Evolutionary conservation across 2,888 invertebrate genomes (phyloP).

Genomic region (Protodeltote pygarga): DNA sequence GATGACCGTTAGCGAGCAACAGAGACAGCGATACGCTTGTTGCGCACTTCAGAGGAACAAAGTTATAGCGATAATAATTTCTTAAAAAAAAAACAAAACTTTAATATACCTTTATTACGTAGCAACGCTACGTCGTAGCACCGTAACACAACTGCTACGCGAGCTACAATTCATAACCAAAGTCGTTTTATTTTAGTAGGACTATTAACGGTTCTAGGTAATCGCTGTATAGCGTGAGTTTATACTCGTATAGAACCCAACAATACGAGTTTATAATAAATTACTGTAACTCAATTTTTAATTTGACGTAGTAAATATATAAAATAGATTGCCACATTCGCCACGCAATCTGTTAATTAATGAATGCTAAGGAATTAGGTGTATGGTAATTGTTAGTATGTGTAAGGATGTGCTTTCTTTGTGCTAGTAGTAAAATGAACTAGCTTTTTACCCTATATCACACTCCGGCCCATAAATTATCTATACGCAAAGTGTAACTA

Average conservation of each 20-base stretch:
- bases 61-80: too few relatives aligned
- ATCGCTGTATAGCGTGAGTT: constrained; percentile 56
- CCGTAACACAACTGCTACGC: constrained; percentile 42
- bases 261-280: constrained; percentile 43
- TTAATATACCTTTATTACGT: constrained; percentile 28
- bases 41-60: background rate
- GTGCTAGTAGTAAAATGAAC: background rate
- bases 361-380: constrained; percentile 1
- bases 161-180: constrained; percentile 31
- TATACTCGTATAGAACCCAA: constrained; percentile 43
- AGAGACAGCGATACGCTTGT: background rate
- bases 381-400: constrained; percentile 1
- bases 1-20: too few relatives aligned
- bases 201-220: constrained; percentile 49
- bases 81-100: constrained; percentile 3
- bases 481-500: too few relatives aligned
- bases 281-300: constrained; percentile 30
- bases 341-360: constrained; percentile 22
- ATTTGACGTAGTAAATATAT: constrained; percentile 35
- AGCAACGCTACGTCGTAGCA: constrained; percentile 37
- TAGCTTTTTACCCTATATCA: too few relatives aligned
- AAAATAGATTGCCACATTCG: constrained; percentile 19
- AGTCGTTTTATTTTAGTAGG: constrained; percentile 34
- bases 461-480: too few relatives aligned
- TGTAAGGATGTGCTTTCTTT: background rate